Percentiles rank a stretch among this genome's conserved stretches.
These are phyloP conservation scores for Nycteola revayana DNA, from an alignment of 2,888 invertebrate genomes.

Conservation along the genomic window DNA sequence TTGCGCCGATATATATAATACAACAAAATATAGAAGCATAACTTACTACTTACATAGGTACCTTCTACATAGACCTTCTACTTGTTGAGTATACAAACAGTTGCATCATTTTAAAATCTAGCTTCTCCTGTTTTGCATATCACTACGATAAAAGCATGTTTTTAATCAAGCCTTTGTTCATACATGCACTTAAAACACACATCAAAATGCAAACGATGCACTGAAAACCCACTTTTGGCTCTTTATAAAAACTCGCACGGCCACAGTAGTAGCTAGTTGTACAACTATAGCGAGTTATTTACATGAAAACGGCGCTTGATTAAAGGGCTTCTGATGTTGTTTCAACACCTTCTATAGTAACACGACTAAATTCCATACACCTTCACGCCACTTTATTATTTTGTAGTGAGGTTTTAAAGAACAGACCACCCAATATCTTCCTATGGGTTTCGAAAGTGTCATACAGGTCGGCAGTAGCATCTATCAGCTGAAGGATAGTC, in stretches of 20 bases:
- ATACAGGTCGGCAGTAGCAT: no score
- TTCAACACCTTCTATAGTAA: conserved; percentile 18
- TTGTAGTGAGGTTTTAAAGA: no score
- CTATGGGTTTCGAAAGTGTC: no score
- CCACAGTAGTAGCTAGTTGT: background rate
- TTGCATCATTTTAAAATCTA: no score
- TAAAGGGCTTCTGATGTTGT: conserved; percentile 35
- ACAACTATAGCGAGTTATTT: conserved; percentile 26
- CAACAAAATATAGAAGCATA: no score
- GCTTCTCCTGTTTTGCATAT: background rate
- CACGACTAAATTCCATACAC: conserved; percentile 27
- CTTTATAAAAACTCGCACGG: background rate
- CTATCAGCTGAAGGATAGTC: no score
- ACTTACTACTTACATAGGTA: no score
- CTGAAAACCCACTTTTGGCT: background rate
- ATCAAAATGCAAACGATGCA: conserved; percentile 9
- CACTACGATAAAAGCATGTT: conserved; percentile 10
- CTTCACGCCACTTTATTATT: no score
- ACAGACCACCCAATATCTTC: no score
- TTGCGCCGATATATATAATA: no score
- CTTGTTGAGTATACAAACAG: no score
- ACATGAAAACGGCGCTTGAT: conserved; percentile 39
- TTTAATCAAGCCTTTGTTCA: conserved; percentile 3
- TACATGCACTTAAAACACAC: background rate
- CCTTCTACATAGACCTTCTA: no score